Percentiles rank a stretch among this genome's conserved stretches.
phyloP scores from a whole-genome alignment of 92 coral and sea anemone species.

The Porites rus region DNA sequence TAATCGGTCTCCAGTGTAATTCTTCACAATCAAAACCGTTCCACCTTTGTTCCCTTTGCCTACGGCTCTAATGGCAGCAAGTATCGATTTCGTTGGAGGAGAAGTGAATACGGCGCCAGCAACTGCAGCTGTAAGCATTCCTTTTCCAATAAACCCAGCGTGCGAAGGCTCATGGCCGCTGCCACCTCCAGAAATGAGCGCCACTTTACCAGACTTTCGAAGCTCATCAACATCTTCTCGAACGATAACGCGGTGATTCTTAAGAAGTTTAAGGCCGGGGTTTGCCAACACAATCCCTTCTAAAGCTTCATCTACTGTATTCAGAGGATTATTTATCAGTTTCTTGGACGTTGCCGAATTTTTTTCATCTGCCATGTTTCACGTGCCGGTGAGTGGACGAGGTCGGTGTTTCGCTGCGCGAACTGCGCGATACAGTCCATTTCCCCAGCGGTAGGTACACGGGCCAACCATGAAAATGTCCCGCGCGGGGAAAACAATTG shows the following conservation, averaged over 20 bases:
- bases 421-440: no score
- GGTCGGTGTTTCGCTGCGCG: no score
- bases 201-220: slow-evolving; percentile 79
- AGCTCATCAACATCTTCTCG: slow-evolving; percentile 81
- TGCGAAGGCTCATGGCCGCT: slow-evolving; percentile 99
- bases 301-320: slow-evolving; percentile 91
- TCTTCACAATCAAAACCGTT: slow-evolving; percentile 92
- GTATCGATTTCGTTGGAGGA: slow-evolving; percentile 94
- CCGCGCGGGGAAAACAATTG: no score
- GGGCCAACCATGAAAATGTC: no score
- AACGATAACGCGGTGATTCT: slow-evolving; percentile 87
- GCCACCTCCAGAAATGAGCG: slow-evolving; percentile 96
- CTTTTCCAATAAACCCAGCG: slow-evolving; percentile 95
- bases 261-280: slow-evolving; percentile 81
- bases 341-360: slow-evolving; percentile 59
- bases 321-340: slow-evolving; percentile 79
- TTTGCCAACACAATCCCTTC: slow-evolving; percentile 90
- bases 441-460: no score
- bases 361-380: slow-evolving; percentile 66
- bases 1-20: slow-evolving; percentile 96
- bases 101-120: slow-evolving; percentile 98
- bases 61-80: slow-evolving; percentile 95
- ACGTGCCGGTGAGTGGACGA: no score
- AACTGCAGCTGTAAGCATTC: slow-evolving; percentile 95
- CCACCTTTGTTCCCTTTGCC: slow-evolving; percentile 86